Evolutionary conservation across 2,888 invertebrate species (phyloP).

Genomic region (Amiota communis): DNA sequence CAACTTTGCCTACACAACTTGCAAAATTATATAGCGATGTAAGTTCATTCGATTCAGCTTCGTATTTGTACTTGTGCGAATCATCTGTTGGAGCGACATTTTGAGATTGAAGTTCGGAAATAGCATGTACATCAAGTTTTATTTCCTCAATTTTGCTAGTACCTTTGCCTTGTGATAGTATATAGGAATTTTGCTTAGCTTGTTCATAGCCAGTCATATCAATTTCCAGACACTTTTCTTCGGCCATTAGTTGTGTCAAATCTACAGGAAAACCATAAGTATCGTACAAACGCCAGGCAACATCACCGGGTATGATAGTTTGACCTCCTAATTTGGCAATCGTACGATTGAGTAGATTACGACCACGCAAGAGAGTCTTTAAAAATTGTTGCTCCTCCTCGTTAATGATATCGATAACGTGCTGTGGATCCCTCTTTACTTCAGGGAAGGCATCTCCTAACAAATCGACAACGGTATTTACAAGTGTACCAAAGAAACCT

Average conservation of each 20-base stretch:
- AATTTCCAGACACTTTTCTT: slow-evolving; percentile 91
- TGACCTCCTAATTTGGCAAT: slow-evolving; percentile 84
- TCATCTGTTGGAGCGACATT: slow-evolving; percentile 90
- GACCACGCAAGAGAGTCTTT: slow-evolving; percentile 93
- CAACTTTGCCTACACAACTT: slow-evolving; percentile 82
- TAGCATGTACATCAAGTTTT: slow-evolving; percentile 94
- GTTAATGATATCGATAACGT: slow-evolving; percentile 94
- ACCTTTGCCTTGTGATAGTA: slow-evolving; percentile 90
- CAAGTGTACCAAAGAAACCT: slow-evolving; percentile 92
- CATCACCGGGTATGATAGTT: slow-evolving; percentile 90
- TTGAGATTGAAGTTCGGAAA: slow-evolving; percentile 88
- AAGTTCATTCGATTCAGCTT: slow-evolving; percentile 77
- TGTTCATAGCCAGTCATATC: slow-evolving; percentile 94
- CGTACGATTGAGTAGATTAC: slow-evolving; percentile 91
- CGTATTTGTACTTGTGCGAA: slow-evolving; percentile 91
- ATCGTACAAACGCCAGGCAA: slow-evolving; percentile 98
- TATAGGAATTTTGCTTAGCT: slow-evolving; percentile 90
- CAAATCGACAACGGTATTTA: slow-evolving; percentile 89
- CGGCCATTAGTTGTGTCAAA: slow-evolving; percentile 97
- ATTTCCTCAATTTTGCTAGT: slow-evolving; percentile 87
- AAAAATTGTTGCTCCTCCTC: slow-evolving; percentile 98
- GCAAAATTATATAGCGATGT: slow-evolving; percentile 85
- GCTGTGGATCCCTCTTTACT: slow-evolving; percentile 90
- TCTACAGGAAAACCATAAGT: slow-evolving; percentile 99
- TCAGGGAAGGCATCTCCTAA: slow-evolving; percentile 88